Percentiles rank a stretch among this genome's conserved stretches.
These are phyloP conservation scores for Sipha flava DNA, from an alignment of 1,140 invertebrate species.

Conservation along the genomic window DNA sequence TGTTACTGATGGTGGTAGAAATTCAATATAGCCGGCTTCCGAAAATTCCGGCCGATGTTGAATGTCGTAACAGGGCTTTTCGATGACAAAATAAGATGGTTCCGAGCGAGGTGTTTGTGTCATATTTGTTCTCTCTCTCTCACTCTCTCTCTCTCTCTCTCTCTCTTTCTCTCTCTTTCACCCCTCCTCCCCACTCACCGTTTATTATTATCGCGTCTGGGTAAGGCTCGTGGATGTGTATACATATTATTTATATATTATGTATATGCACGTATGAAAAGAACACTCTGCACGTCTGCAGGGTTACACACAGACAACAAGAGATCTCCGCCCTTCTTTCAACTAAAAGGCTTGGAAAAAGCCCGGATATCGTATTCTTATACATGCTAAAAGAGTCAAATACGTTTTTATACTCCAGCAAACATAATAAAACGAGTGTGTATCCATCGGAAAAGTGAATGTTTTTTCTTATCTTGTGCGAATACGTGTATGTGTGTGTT, in stretches of 20 bases:
- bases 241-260: too few species aligned
- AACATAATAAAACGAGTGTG: constrained; percentile 20
- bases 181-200: neutral
- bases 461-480: neutral
- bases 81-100: constrained; percentile 24
- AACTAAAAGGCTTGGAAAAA: neutral
- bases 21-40: neutral
- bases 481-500: neutral
- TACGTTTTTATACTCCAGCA: constrained; percentile 24
- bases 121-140: constrained; percentile 2
- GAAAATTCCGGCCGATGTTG: neutral
- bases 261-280: too few species aligned
- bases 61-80: constrained; percentile 7
- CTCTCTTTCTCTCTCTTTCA: neutral
- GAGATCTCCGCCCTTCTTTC: neutral
- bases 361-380: constrained; percentile 14
- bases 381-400: neutral
- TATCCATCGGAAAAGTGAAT: constrained; percentile 14
- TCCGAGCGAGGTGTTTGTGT: constrained; percentile 16
- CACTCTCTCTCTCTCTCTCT: neutral
- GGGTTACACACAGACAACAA: neutral
- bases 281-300: neutral
- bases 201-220: neutral
- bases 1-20: too few species aligned
- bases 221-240: neutral